Evolutionary conservation across 2,797 vertebrate species (phyloP).

Genomic region (Crocodylus rhombifer): DNA sequence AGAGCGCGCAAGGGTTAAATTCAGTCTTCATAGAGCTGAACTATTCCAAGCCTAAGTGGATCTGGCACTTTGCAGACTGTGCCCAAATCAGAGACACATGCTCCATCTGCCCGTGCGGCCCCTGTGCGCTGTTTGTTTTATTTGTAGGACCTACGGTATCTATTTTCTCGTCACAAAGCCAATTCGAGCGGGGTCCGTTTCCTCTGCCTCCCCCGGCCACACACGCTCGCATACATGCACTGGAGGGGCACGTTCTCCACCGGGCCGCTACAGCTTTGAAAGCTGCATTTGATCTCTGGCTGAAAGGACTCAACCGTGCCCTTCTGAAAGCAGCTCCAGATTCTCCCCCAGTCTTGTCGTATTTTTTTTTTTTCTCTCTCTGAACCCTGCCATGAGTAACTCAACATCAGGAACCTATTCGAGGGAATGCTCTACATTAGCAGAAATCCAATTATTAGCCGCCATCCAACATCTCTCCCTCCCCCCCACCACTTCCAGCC

Average conservation of each 20-base stretch:
- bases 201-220: too few species aligned
- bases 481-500: not conserved
- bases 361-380: constrained; percentile 8
- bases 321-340: constrained; percentile 41
- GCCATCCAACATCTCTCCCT: not conserved
- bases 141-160: constrained; percentile 21
- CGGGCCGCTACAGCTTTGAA: not conserved
- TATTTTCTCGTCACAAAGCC: not conserved
- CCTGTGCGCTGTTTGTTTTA: not conserved
- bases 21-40: constrained; percentile 41
- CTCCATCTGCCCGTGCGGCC: constrained; percentile 6
- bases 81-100: constrained; percentile 68
- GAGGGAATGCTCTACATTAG: constrained; percentile 26
- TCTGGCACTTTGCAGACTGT: constrained; percentile 70
- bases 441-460: not conserved
- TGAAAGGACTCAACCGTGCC: not conserved
- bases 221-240: too few species aligned
- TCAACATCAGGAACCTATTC: constrained; percentile 56
- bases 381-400: constrained; percentile 39
- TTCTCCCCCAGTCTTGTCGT: not conserved
- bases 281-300: not conserved
- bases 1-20: constrained; percentile 68
- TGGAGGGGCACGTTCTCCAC: not conserved
- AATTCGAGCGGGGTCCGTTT: too few species aligned
- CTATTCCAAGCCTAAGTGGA: constrained; percentile 65